Percentiles rank a stretch among this genome's conserved stretches.
phyloP scores from a whole-genome alignment of 2,888 invertebrate genomes.

The Oeneis ivallda region DNA sequence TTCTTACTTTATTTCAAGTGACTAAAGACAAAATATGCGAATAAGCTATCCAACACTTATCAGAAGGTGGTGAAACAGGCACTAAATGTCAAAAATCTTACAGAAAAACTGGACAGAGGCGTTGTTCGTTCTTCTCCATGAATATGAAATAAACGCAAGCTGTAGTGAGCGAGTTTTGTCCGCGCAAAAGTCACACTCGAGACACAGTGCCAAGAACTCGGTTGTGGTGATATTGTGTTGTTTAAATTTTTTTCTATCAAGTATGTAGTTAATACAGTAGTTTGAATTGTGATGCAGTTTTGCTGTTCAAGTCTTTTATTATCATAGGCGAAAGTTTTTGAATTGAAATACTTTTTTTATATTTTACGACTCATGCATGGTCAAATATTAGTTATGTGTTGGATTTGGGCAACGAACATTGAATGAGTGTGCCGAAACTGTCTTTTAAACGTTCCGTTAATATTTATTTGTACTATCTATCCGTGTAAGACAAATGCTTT shows the following conservation, averaged over 20 bases:
- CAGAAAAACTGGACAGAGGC: no score
- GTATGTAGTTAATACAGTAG: conserved; percentile 38
- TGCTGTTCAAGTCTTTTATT: conserved; percentile 72
- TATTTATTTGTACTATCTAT: no score
- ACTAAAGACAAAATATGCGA: no score
- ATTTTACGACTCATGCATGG: conserved; percentile 62
- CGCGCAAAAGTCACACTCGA: not conserved
- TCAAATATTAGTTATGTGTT: conserved; percentile 51
- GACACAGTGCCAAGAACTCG: conserved; percentile 68
- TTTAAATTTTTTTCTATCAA: conserved; percentile 29
- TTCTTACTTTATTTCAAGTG: no score
- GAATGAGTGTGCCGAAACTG: not conserved
- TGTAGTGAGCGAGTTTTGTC: not conserved
- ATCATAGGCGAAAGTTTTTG: conserved; percentile 51
- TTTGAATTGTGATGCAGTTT: conserved; percentile 76
- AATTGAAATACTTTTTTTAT: conserved; percentile 29
- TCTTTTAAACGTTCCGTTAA: not conserved
- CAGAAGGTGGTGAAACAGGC: no score
- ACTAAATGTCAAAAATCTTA: not conserved
- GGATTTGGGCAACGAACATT: conserved; percentile 44
- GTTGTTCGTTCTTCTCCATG: not conserved
- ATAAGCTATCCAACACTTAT: no score
- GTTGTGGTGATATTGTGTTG: conserved; percentile 72
- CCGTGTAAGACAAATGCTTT: no score
- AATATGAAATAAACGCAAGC: not conserved